Evolutionary conservation across 2,888 invertebrate genomes (phyloP).

Genomic region (Magallana nippona): DNA sequence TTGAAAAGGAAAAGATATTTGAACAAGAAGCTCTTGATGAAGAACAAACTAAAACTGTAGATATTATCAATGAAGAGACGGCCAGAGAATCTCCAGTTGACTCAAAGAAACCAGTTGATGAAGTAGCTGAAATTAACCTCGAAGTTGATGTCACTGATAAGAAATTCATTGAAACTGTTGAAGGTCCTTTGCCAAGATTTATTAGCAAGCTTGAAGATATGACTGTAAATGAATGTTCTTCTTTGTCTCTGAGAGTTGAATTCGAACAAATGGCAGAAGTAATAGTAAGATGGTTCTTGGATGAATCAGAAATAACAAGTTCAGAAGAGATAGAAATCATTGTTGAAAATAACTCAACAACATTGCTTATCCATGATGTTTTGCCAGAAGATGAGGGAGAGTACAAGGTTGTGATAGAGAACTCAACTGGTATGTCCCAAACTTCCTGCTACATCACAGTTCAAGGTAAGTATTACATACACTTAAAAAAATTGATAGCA

Average conservation of each 20-base stretch:
- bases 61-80: background rate
- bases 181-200: constrained; percentile 55
- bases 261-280: constrained; percentile 63
- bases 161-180: constrained; percentile 55
- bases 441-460: constrained; percentile 78
- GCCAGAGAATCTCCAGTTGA: constrained; percentile 6
- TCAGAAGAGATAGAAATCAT: constrained; percentile 76
- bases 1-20: background rate
- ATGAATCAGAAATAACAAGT: constrained; percentile 82
- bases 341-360: constrained; percentile 77
- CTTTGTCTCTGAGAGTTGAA: constrained; percentile 57
- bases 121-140: constrained; percentile 38
- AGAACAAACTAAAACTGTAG: constrained; percentile 8
- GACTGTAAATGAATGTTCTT: constrained; percentile 54
- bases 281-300: constrained; percentile 80
- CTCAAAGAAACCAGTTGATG: constrained; percentile 30
- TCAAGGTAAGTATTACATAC: constrained; percentile 70
- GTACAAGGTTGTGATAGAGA: constrained; percentile 77
- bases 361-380: constrained; percentile 72
- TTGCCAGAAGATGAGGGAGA: constrained; percentile 78
- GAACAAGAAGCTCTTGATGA: constrained; percentile 26
- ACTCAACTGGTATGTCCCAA: constrained; percentile 74
- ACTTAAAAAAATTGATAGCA: background rate
- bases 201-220: constrained; percentile 53
- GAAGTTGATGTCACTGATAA: constrained; percentile 49